These are phyloP conservation scores for Lamproptera curius DNA, from an alignment of 2,888 invertebrate genomes.

Conservation along the genomic window DNA sequence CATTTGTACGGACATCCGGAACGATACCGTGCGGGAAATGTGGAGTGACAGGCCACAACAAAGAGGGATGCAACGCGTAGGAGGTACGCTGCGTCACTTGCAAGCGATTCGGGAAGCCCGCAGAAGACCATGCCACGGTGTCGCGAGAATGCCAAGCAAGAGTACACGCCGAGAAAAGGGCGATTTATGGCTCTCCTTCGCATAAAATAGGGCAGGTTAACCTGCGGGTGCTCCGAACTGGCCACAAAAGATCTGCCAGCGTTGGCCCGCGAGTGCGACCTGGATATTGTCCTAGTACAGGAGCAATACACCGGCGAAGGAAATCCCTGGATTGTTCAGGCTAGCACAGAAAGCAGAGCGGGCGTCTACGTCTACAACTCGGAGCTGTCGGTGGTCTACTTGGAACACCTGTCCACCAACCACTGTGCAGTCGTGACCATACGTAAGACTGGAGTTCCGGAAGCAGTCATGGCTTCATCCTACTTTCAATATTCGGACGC, in stretches of 20 bases:
- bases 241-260: conserved; percentile 22
- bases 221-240: conserved; percentile 4
- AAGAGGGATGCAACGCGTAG: neutral
- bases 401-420: neutral
- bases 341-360: conserved; percentile 20
- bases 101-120: neutral
- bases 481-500: conserved; percentile 20
- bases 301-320: neutral
- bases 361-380: conserved; percentile 11
- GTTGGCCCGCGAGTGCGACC: conserved; percentile 10
- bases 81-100: neutral
- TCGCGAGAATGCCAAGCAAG: neutral
- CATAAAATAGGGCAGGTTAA: neutral
- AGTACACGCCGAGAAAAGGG: neutral
- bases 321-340: neutral
- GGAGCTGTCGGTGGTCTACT: neutral
- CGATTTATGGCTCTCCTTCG: neutral
- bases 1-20: too few relatives aligned
- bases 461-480: neutral
- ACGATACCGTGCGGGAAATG: too few relatives aligned
- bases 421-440: neutral
- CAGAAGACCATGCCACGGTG: too few relatives aligned
- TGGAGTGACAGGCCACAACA: too few relatives aligned
- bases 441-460: neutral
- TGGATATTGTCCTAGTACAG: conserved; percentile 28